phyloP scores from a whole-genome alignment of 2,888 invertebrate genomes.

The Eupithecia dodoneata region DNA sequence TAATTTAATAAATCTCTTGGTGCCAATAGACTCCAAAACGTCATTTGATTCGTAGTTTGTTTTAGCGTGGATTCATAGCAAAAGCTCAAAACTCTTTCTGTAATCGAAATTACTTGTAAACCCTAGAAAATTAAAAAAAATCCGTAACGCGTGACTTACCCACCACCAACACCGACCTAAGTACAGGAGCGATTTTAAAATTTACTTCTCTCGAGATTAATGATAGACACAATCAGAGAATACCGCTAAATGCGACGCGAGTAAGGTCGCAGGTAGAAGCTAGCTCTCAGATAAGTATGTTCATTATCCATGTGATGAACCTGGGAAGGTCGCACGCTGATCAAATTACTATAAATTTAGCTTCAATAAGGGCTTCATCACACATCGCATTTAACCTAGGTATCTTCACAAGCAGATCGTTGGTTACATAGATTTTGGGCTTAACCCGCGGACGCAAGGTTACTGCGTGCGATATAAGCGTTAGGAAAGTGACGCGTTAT shows the following conservation, averaged over 20 bases:
- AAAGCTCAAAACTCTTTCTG: too few species aligned
- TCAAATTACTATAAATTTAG: slow-evolving; percentile 6
- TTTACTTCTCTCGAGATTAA: not conserved
- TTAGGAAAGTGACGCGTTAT: slow-evolving; percentile 25
- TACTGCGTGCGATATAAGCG: not conserved
- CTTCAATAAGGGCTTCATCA: not conserved
- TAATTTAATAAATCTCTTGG: too few species aligned
- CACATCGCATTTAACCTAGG: not conserved
- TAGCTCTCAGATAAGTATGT: not conserved
- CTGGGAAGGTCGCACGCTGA: not conserved
- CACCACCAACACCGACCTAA: too few species aligned
- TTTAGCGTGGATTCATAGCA: too few species aligned
- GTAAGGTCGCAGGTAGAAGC: not conserved
- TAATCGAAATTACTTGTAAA: too few species aligned
- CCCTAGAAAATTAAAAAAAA: too few species aligned
- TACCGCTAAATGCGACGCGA: not conserved
- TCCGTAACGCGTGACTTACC: too few species aligned
- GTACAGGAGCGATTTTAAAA: too few species aligned
- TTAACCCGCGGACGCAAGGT: not conserved
- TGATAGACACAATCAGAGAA: not conserved
- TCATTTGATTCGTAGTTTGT: too few species aligned
- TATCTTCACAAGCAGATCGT: not conserved
- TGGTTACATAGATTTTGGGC: not conserved
- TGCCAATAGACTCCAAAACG: too few species aligned
- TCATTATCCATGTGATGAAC: slow-evolving; percentile 1